phyloP scores from a whole-genome alignment of 2,113 vertebrate genomes.

The Forbesichthys papilliferus region DNA sequence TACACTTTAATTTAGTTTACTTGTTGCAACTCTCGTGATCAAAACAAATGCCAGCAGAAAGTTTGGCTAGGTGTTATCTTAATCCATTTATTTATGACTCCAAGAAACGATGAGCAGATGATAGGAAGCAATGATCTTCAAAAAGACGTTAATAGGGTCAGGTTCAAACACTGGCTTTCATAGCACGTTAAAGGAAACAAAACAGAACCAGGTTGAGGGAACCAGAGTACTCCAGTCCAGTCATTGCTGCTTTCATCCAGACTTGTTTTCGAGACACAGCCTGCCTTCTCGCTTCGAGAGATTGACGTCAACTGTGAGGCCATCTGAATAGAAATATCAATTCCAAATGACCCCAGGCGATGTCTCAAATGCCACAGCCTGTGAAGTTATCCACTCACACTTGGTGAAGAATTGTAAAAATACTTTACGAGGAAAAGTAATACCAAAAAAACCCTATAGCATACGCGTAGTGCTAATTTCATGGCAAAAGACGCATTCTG shows the following conservation, averaged over 20 bases:
- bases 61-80: conserved; percentile 10
- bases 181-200: conserved; percentile 3
- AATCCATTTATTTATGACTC: conserved; percentile 36
- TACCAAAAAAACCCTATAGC: no score
- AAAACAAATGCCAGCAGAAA: conserved; percentile 37
- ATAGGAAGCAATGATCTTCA: conserved; percentile 22
- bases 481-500: no score
- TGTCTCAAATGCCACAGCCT: conserved; percentile 2
- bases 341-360: conserved; percentile 4
- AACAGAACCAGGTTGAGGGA: background rate
- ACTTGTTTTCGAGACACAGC: background rate
- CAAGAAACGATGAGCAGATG: conserved; percentile 29
- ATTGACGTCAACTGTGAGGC: background rate
- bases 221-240: background rate
- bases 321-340: conserved; percentile 6
- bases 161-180: conserved; percentile 1
- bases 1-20: conserved; percentile 18
- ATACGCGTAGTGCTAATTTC: no score
- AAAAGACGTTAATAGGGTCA: conserved; percentile 39
- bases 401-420: background rate
- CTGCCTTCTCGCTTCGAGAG: background rate
- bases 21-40: conserved; percentile 28
- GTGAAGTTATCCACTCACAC: background rate
- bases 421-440: no score
- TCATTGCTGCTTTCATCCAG: conserved; percentile 1